Evolutionary conservation across 2,113 vertebrate species (phyloP).

Genomic region (cattle (Bos taurus)): DNA sequence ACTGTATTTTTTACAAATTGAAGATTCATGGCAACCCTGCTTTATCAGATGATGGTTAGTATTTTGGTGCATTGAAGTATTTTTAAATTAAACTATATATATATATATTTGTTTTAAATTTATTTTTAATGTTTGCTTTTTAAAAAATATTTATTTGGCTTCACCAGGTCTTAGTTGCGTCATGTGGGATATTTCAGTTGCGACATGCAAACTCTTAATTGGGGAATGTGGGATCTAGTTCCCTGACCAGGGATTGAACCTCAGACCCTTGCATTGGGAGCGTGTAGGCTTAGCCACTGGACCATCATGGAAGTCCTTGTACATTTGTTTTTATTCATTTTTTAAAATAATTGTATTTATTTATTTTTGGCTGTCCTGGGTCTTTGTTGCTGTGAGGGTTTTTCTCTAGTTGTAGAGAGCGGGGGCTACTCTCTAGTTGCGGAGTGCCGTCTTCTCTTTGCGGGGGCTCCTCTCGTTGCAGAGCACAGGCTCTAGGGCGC

Average conservation of each 20-base stretch:
- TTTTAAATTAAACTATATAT: background rate
- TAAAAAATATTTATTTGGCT: background rate
- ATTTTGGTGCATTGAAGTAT: background rate
- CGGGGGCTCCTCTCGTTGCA: rapidly evolving
- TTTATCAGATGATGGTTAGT: background rate
- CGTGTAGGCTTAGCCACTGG: background rate
- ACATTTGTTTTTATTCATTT: background rate
- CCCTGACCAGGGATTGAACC: background rate
- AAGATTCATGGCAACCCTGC: background rate
- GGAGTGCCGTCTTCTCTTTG: rapidly evolving
- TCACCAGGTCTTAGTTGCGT: background rate
- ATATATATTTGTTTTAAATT: background rate
- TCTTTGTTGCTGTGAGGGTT: background rate
- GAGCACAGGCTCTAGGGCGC: background rate
- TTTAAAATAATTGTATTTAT: background rate
- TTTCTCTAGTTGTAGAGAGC: background rate
- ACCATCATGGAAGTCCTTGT: background rate
- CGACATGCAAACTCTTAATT: background rate
- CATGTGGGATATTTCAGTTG: background rate
- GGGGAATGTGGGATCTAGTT: background rate
- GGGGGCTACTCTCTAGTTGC: rapidly evolving
- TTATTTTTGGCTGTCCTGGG: background rate
- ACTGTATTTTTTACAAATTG: background rate
- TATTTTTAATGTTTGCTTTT: background rate
- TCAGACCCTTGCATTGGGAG: background rate